phyloP scores from a whole-genome alignment of 2,113 vertebrate genomes.

The Periophthalmodon schlosseri region DNA sequence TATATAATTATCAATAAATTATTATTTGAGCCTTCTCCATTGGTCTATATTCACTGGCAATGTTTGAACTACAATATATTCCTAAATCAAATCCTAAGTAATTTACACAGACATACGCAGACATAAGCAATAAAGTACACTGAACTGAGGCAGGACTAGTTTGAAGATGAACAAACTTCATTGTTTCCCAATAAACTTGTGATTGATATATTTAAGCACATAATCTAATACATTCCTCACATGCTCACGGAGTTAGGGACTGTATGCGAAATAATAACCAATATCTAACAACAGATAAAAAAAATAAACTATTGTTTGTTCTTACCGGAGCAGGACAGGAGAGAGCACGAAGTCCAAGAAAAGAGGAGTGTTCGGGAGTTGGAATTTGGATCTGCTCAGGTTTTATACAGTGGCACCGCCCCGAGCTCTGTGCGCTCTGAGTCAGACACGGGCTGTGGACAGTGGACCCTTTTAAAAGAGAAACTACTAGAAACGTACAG shows the following conservation, averaged over 20 bases:
- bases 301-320: background rate
- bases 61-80: background rate
- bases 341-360: background rate
- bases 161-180: background rate
- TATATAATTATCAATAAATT: no score
- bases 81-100: background rate
- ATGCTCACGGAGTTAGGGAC: background rate
- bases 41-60: background rate
- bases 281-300: background rate
- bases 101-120: background rate
- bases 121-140: background rate
- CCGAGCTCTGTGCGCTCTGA: conserved; percentile 24
- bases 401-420: conserved; percentile 70
- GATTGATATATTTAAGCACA: background rate
- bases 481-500: background rate
- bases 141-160: no score
- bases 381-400: background rate
- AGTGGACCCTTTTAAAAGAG: background rate
- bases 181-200: background rate
- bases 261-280: background rate
- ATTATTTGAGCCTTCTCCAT: background rate
- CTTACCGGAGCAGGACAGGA: conserved; percentile 56
- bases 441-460: conserved; percentile 15
- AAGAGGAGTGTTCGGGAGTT: conserved; percentile 36
- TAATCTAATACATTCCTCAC: background rate